Evolutionary conservation across 2,888 invertebrate species (phyloP), one percentile per base, ranked within the genome.

Genomic region (Odontothrips loti): DNA sequence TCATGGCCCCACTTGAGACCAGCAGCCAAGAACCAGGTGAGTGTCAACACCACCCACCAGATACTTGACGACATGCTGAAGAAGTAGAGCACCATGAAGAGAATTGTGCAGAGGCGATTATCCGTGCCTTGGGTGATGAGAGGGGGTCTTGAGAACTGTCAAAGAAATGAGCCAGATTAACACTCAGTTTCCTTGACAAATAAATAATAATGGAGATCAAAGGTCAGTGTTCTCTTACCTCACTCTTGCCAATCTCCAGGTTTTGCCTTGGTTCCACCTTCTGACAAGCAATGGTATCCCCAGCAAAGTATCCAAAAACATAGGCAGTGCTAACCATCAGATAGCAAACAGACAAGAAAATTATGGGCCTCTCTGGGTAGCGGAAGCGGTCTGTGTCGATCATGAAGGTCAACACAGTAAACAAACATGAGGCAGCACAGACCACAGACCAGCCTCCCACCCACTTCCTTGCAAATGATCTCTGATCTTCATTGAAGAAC

Each of bases 1-100:
- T 98, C 98, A 88, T 97, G 97, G 79, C 97, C 97, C 98, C 98
- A 98, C 89, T 98, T 98, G 82, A 98, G 91, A 51, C 97, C 97
- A 82, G 98, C 97, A 78, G 97, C 96, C 86, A 98, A 89, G 88
- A 97, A 98, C 98, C 98, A 98, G 81, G 98, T 97, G 83, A 98
- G 90, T 27, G 98, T 97, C 85, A 98, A 89, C 85, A 98, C 93
- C 81, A 98, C 97, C 98, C 98, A 98, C 98, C 98, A 98, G 86
- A 98, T 96, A 86, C 95, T 96, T 79, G 96, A 96, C 47, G 97
- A 96, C 96, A 97, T 97, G 86, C 95, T 95, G 87, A 97, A 98
- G 89, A 97, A 98, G 88, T 96, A 96, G 79, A 97, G 91, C 85
- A 97, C 91, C 97, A 98, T 97, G 88, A 98, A 98, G 82, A 98